Conservation (phyloP, 2,797 vertebrate species). For the Crypturellus tataupa region DNA sequence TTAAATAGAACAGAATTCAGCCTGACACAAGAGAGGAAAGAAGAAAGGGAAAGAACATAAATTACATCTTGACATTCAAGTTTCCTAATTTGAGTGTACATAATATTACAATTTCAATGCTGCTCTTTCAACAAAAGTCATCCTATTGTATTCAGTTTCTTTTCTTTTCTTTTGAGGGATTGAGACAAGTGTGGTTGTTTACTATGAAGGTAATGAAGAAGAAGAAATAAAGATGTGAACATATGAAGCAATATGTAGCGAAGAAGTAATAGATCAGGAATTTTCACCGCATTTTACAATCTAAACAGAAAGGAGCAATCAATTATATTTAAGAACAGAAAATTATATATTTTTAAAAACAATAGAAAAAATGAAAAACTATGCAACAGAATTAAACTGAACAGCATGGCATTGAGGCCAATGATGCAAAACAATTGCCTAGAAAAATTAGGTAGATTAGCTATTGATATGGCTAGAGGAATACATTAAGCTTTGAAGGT, state of each 20-base stretch:
- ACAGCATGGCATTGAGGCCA: background rate
- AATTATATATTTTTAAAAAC: background rate
- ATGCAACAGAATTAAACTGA: background rate
- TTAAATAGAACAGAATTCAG: background rate
- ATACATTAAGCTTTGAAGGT: background rate
- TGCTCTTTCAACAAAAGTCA: fast-evolving
- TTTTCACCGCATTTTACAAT: background rate
- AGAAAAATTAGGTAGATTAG: background rate
- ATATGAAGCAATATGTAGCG: background rate
- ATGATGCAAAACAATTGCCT: background rate
- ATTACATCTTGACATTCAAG: too few relatives aligned
- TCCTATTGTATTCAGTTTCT: background rate
- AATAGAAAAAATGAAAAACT: background rate
- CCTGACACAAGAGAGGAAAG: background rate
- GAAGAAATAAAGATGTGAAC: background rate
- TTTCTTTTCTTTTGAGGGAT: background rate
- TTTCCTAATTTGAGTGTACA: background rate
- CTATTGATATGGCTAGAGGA: background rate
- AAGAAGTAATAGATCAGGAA: background rate
- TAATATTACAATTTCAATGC: background rate
- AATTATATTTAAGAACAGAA: background rate
- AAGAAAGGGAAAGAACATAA: background rate
- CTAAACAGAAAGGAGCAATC: background rate
- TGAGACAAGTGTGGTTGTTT: background rate
- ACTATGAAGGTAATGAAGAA: background rate